Base-by-base conservation (phyloP, 2,888 invertebrate species). In the Athalia cordata region DNA sequence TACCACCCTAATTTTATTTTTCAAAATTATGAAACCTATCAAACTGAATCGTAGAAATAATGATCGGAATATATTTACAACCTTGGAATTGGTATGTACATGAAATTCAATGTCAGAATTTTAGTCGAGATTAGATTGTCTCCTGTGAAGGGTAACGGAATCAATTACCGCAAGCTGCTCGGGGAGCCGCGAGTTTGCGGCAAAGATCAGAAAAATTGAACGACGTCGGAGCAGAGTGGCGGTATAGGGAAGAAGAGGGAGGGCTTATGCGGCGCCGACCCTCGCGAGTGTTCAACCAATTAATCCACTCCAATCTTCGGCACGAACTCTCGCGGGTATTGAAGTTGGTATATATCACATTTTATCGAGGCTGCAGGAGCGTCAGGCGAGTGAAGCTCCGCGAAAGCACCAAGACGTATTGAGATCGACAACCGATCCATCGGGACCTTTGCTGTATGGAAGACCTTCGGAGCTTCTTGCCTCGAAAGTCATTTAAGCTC, bases 271-370 rank as follows among this genome's bases (percentile, higher is more conserved):
- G 82, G 80, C 81, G 77, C 81, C 82, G 86, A 87, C 85, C 86
- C 87, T 84, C 85, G 87, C 84, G 88, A 88, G 86, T 86, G 85
- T 88, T 88, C 86, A 86, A 87, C 88, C 88, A 88, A 88, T 88
- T 88, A 88, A 88, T 88, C 88, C 87, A 87, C 88, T 87, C 86
- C 87, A 87, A 87, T 87, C 86, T 83, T 83, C 81, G 83, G 85
- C 85, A 83, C 84, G 82, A 81, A 79, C 82, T 82, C 84, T 84
- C 85, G 81, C 81, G 87, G 86, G 84, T 83, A 86, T 86, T 84
- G 84, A 83, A 79, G 77, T 15, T 57, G 72, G 67, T 55, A n/a
- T 67, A 65, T 79, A 79, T 79, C 81, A 79, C 81, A 80, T 82
- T 82, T 79, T 80, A 77, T 83, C 59, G 80, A 83, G 61, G 82